Evolutionary conservation across 2,113 vertebrate species (phyloP).

Genomic region (Datnioides undecimradiatus): DNA sequence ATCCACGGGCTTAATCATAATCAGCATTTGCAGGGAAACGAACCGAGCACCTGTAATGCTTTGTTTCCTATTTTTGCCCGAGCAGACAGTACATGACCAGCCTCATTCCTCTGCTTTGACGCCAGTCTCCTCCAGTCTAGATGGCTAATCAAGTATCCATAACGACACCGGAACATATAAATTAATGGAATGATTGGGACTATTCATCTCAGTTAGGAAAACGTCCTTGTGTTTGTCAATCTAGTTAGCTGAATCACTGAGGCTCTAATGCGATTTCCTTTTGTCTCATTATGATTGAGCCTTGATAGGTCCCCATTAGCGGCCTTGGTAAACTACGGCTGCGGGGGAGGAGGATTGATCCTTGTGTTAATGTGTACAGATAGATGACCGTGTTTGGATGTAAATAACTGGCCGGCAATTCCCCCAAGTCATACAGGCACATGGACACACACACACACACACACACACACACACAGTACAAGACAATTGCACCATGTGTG

Average conservation of each 20-base stretch:
- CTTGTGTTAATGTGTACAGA: constrained; percentile 76
- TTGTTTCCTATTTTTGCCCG: constrained; percentile 35
- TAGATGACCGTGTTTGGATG: constrained; percentile 66
- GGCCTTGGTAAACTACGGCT: constrained; percentile 70
- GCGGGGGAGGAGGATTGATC: constrained; percentile 79
- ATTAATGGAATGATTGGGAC: constrained; percentile 73
- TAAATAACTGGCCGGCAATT: constrained; percentile 69
- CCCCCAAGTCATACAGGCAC: constrained; percentile 28
- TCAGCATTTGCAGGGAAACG: constrained; percentile 31
- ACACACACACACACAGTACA: constrained; percentile 10
- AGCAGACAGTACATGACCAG: not conserved
- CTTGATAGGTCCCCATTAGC: constrained; percentile 80
- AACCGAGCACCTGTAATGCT: constrained; percentile 41
- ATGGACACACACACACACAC: constrained; percentile 10
- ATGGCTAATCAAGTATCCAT: constrained; percentile 73
- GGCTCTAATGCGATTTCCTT: constrained; percentile 75
- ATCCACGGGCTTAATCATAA: constrained; percentile 22
- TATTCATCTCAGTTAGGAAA: constrained; percentile 76
- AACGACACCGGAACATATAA: constrained; percentile 73
- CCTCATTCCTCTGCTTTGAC: constrained; percentile 76
- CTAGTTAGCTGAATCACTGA: constrained; percentile 71
- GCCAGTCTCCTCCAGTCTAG: constrained; percentile 37
- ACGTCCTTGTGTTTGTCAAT: constrained; percentile 75
- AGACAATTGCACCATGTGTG: constrained; percentile 24
- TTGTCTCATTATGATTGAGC: constrained; percentile 81